These are phyloP conservation scores for Thera obeliscata DNA, from an alignment of 2,888 invertebrate genomes.

Conservation along the genomic window DNA sequence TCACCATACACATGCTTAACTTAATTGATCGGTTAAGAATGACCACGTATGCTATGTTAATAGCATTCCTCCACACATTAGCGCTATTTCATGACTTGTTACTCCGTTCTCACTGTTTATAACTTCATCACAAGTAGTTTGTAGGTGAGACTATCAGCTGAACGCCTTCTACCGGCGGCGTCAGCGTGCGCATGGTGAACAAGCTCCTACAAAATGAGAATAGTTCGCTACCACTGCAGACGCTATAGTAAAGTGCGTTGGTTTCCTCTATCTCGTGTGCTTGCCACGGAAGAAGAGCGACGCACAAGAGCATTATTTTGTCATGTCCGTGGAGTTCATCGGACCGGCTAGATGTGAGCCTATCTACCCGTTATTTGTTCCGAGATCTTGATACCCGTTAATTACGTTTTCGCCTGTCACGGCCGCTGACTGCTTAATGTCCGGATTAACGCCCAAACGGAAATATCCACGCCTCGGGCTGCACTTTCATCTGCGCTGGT, in stretches of 20 bases:
- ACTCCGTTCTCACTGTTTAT: slow-evolving; percentile 13
- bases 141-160: too few relatives aligned
- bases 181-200: too few relatives aligned
- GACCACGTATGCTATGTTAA: slow-evolving; percentile 5
- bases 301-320: not conserved
- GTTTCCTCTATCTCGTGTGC: too few relatives aligned
- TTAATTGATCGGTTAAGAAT: too few relatives aligned
- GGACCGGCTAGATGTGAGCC: not conserved
- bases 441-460: slow-evolving; percentile 62
- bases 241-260: too few relatives aligned
- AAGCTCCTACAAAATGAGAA: too few relatives aligned
- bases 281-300: not conserved
- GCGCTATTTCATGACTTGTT: slow-evolving; percentile 7
- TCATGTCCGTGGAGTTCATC: not conserved
- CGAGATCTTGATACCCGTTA: slow-evolving; percentile 65
- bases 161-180: too few relatives aligned
- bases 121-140: not conserved
- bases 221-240: too few relatives aligned
- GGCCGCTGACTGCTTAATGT: slow-evolving; percentile 78
- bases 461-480: slow-evolving; percentile 13
- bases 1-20: too few relatives aligned
- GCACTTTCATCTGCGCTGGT: slow-evolving; percentile 24
- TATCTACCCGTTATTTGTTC: slow-evolving; percentile 7
- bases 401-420: slow-evolving; percentile 81
- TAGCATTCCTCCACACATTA: slow-evolving; percentile 22